Evolutionary conservation across 2,113 vertebrate species (phyloP).

Genomic region (Eupsittula cactorum): DNA sequence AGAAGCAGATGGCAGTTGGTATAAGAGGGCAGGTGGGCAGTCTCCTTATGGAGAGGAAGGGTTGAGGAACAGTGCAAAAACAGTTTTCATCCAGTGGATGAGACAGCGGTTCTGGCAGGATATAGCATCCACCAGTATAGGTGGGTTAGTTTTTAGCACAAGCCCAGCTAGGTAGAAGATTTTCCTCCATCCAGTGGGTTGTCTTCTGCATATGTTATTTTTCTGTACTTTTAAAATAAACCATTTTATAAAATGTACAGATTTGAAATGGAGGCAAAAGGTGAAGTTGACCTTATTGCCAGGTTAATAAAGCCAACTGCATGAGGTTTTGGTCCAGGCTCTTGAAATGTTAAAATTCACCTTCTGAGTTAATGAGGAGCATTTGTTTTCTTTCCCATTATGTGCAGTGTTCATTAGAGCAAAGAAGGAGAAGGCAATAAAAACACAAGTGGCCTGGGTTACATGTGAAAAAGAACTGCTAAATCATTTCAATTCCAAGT

Average conservation of each 20-base stretch:
- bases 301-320: neutral
- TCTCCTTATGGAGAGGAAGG: fast-evolving
- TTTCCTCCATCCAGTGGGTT: neutral
- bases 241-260: neutral
- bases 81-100: neutral
- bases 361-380: neutral
- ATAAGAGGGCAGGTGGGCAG: neutral
- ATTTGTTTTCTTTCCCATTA: neutral
- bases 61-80: neutral
- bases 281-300: neutral
- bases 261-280: neutral
- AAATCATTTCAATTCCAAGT: neutral
- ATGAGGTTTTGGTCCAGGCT: neutral
- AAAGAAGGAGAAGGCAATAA: neutral
- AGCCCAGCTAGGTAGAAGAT: neutral
- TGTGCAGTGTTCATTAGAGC: neutral
- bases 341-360: neutral
- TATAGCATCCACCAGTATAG: neutral
- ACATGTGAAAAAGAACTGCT: neutral
- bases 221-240: neutral
- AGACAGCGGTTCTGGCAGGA: fast-evolving
- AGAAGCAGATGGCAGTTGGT: neutral
- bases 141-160: neutral
- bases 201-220: neutral
- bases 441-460: neutral